Evolutionary conservation across 1,140 invertebrate species (phyloP), one percentile per base, ranked within the genome.

Genomic region (Drepana arcuata): DNA sequence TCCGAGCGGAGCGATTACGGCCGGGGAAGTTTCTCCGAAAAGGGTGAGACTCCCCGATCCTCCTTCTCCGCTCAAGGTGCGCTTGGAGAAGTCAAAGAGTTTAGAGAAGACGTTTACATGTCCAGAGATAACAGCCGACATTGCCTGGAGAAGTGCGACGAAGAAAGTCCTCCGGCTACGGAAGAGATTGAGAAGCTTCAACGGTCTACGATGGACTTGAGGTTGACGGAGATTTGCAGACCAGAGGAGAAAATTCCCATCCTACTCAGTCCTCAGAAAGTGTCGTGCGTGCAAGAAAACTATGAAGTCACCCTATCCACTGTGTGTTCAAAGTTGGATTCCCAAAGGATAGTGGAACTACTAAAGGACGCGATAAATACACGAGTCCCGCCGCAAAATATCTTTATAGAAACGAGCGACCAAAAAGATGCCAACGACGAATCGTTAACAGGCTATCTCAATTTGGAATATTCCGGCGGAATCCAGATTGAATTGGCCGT

Each of bases 401-500:
- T 90, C 14, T 91, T 90, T 48, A 86, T 89, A 10, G 68, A 65
- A n/a, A 65, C 61, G 4, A 64, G 68, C 0, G 70, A 83, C n/a
- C 68, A 78, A 13, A 62, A 67, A 7, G 62, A 54, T n/a, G 70
- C 48, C 36, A 74, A 63, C 7, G 39, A 48, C 0, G 70, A 74
- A 11, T 49, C 64, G 0, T 41, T 67, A 1, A 84, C 80, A 1
- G 85, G 86, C 2, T 86, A 86, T 52, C 64, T 91, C 1, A 91
- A 87, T 43, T 71, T 95, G 33, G 91, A 93, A 70, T 94, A 93
- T 68, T 93, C 92, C 0, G 92, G 91, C 2, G 93, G 93, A 2
- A 90, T 95, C 48, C 92, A 95, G 72, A 95, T 96, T 29, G 94
- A 96, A 67, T 68, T 96, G 45, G 90, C 93, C 56, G 89, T 96